Conservation (phyloP, 2,113 vertebrate genomes). For the Epinephelus cyanopodus region DNA sequence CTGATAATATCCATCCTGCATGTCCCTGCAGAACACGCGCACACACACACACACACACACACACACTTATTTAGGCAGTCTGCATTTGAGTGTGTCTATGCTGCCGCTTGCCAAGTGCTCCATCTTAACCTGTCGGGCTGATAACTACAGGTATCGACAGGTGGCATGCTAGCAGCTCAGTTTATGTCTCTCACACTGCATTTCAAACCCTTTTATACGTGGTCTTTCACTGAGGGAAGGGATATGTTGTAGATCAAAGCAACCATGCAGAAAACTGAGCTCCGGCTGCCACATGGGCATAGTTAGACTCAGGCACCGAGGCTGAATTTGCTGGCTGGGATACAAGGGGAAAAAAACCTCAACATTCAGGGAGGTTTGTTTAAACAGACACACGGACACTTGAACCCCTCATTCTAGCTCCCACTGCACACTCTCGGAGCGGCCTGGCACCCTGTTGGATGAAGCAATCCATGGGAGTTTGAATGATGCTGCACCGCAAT, state of each 20-base stretch:
- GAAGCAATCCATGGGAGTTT: background rate
- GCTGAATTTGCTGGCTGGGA: background rate
- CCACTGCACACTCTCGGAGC: background rate
- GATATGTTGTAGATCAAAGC: conserved; percentile 29
- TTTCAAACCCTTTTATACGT: conserved; percentile 34
- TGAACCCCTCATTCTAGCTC: background rate
- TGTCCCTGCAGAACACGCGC: conserved; percentile 51
- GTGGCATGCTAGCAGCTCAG: conserved; percentile 24
- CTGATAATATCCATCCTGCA: conserved; percentile 38
- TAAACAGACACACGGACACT: background rate
- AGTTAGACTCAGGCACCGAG: conserved; percentile 18
- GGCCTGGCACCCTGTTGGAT: background rate
- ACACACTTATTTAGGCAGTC: background rate
- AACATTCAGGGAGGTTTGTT: conserved; percentile 23
- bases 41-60: conserved; percentile 14
- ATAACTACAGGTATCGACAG: conserved; percentile 63
- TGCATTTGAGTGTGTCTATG: conserved; percentile 24
- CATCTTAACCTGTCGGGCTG: conserved; percentile 62
- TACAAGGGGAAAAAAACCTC: background rate
- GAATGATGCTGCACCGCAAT: background rate
- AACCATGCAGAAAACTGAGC: conserved; percentile 33
- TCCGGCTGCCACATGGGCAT: conserved; percentile 34
- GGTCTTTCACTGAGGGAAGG: background rate
- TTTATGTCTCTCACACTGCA: conserved; percentile 23
- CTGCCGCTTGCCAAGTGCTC: conserved; percentile 47